Conservation (phyloP, 2,113 vertebrate genomes). For the Lepus americanus region DNA sequence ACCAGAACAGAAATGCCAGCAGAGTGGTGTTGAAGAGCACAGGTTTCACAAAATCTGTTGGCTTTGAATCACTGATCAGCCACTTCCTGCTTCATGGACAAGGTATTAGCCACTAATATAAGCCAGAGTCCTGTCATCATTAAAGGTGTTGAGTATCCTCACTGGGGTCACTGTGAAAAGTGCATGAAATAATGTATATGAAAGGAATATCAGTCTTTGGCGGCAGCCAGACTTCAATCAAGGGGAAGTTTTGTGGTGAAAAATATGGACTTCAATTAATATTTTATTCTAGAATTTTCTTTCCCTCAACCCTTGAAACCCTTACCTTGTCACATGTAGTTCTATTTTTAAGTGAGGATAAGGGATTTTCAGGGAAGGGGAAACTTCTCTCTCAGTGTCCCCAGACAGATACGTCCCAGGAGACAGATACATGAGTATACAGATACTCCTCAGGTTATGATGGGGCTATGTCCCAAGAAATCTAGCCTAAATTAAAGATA, state of each 20-base stretch:
- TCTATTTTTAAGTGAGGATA: background rate
- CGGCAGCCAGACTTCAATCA: background rate
- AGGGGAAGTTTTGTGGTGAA: background rate
- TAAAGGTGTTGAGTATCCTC: background rate
- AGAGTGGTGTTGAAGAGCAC: background rate
- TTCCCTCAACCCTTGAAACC: conserved; percentile 8
- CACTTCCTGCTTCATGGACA: background rate
- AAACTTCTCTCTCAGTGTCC: background rate
- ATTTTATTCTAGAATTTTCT: conserved; percentile 30
- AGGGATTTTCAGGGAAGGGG: background rate
- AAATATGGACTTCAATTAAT: background rate
- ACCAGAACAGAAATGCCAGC: too few species aligned
- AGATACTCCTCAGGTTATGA: too few species aligned
- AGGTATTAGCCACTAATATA: background rate
- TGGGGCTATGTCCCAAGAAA: too few species aligned
- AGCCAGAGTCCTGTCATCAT: background rate
- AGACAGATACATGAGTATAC: background rate
- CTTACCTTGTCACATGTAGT: background rate
- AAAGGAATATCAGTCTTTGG: background rate
- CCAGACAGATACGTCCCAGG: background rate
- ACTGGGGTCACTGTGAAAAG: background rate
- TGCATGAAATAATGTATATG: background rate
- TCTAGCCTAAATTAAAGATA: too few species aligned
- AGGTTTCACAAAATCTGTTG: background rate
- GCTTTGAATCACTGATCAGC: background rate